Percentiles rank a stretch among this genome's conserved stretches.
Conservation (phyloP, 2,888 invertebrate genomes). For the Ecliptopera silaceata region DNA sequence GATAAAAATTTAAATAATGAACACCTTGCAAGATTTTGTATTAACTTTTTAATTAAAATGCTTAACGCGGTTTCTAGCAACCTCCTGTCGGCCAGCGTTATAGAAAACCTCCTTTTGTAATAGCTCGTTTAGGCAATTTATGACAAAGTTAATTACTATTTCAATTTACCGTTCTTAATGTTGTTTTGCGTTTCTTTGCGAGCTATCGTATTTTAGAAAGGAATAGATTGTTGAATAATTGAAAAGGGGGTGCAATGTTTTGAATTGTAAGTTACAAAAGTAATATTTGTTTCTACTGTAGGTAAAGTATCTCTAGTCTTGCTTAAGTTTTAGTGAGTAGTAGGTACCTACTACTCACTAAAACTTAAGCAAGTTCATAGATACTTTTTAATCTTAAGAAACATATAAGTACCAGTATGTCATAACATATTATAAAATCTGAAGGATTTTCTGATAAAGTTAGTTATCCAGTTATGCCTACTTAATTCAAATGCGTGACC, state of each 20-base stretch:
- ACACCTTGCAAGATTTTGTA: constrained; percentile 28
- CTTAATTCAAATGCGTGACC: too few relatives aligned
- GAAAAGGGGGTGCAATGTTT: background rate
- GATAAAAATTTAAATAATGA: constrained; percentile 30
- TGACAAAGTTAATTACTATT: constrained; percentile 26
- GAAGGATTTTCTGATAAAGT: too few relatives aligned
- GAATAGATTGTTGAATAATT: constrained; percentile 7
- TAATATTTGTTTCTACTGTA: too few relatives aligned
- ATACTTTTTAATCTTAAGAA: too few relatives aligned
- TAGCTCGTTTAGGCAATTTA: constrained; percentile 28
- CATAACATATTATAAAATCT: too few relatives aligned
- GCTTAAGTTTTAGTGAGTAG: too few relatives aligned
- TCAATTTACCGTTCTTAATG: constrained; percentile 27
- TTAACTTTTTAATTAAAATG: constrained; percentile 29
- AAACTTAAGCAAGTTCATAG: too few relatives aligned
- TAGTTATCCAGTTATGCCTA: too few relatives aligned
- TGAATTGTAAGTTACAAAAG: too few relatives aligned
- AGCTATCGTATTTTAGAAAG: constrained; percentile 11
- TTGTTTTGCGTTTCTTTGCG: constrained; percentile 22
- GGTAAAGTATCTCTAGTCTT: too few relatives aligned
- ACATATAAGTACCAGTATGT: too few relatives aligned
- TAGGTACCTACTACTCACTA: too few relatives aligned
- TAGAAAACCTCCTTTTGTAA: constrained; percentile 18
- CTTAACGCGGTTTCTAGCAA: constrained; percentile 19
- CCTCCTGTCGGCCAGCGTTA: constrained; percentile 2